Conservation (phyloP, 2,113 vertebrate species). For the Etheostoma cragini region DNA sequence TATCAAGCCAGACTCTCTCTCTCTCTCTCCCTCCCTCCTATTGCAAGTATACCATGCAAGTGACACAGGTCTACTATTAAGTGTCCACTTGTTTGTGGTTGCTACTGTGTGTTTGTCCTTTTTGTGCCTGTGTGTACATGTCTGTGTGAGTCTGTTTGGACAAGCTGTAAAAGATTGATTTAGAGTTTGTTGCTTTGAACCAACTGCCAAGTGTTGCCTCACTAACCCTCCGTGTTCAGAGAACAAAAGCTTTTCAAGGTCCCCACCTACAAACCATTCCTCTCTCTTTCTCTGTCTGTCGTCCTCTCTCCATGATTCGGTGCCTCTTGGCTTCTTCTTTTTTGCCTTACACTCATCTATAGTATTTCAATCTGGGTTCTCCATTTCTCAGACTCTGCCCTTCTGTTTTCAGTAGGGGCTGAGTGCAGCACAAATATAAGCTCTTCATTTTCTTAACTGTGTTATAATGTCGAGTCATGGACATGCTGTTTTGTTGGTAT, state of each 20-base stretch:
- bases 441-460: slow-evolving; percentile 47
- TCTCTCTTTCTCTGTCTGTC: slow-evolving; percentile 45
- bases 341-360: slow-evolving; percentile 62
- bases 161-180: slow-evolving; percentile 80
- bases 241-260: slow-evolving; percentile 73
- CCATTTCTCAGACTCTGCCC: slow-evolving; percentile 46
- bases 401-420: slow-evolving; percentile 53
- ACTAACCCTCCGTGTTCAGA: slow-evolving; percentile 60
- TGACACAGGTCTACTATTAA: slow-evolving; percentile 51
- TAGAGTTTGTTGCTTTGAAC: slow-evolving; percentile 75
- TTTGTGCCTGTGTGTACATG: not conserved
- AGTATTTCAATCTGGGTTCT: slow-evolving; percentile 59
- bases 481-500: slow-evolving; percentile 40
- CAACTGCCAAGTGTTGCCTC: slow-evolving; percentile 74
- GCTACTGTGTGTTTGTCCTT: slow-evolving; percentile 33
- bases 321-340: slow-evolving; percentile 53
- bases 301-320: slow-evolving; percentile 42
- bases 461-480: slow-evolving; percentile 47
- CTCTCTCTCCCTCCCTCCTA: not conserved
- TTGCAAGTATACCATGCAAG: slow-evolving; percentile 39
- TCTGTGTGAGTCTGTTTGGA: slow-evolving; percentile 63
- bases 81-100: slow-evolving; percentile 35
- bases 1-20: slow-evolving; percentile 47
- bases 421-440: slow-evolving; percentile 44
- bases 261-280: slow-evolving; percentile 64